phyloP scores from a whole-genome alignment of 2,113 vertebrate genomes.

The Rynchops niger region DNA sequence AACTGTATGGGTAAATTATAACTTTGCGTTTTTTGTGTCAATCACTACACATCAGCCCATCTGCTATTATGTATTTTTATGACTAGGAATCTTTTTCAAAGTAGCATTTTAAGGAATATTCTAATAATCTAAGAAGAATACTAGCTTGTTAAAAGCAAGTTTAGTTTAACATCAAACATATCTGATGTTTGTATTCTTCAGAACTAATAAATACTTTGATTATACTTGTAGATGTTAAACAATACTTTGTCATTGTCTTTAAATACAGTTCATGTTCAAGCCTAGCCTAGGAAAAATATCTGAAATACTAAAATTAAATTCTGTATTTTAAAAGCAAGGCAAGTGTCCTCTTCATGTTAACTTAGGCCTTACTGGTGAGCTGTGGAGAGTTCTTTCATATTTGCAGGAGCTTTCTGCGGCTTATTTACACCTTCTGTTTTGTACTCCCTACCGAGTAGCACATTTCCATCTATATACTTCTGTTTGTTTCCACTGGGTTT shows the following conservation, averaged over 20 bases:
- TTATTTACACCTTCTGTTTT: not conserved
- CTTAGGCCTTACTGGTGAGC: not conserved
- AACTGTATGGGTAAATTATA: constrained; percentile 19
- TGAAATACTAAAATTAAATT: not conserved
- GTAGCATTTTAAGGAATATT: constrained; percentile 5
- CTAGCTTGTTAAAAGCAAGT: not conserved
- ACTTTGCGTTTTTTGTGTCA: constrained; percentile 29
- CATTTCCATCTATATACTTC: not conserved
- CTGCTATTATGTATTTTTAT: not conserved
- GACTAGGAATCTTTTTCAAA: not conserved
- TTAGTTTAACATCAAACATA: constrained; percentile 1
- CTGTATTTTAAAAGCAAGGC: not conserved
- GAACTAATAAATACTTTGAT: not conserved
- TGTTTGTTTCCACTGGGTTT: not conserved
- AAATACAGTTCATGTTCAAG: not conserved
- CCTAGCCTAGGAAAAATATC: not conserved
- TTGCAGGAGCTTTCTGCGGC: not conserved
- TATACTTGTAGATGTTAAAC: not conserved
- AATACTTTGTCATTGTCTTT: not conserved
- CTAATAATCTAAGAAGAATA: not conserved
- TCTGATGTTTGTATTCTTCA: not conserved
- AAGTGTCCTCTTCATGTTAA: not conserved
- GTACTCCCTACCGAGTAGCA: not conserved
- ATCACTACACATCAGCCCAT: constrained; percentile 1
- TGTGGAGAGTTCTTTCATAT: not conserved